Conservation (phyloP, 2,113 vertebrate species). For the Ptilorrhoa leucosticta region DNA sequence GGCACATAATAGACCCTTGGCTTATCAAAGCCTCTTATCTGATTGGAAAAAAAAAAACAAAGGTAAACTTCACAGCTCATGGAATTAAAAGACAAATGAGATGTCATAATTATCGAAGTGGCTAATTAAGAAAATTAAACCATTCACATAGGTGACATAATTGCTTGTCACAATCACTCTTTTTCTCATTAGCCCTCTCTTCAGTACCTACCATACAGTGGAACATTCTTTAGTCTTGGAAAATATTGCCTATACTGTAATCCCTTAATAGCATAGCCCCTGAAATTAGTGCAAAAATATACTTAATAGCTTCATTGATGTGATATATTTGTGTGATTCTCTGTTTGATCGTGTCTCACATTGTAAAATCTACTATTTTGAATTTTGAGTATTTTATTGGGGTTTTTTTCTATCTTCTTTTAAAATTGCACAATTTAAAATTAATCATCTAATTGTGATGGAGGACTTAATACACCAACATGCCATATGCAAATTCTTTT, state of each 20-base stretch:
- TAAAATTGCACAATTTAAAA: conserved; percentile 17
- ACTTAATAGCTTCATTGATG: conserved; percentile 30
- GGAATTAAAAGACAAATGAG: conserved; percentile 86
- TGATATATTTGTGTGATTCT: background rate
- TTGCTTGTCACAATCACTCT: conserved; percentile 87
- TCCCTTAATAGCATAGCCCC: conserved; percentile 33
- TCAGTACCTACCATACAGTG: conserved; percentile 60
- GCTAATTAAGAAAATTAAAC: conserved; percentile 88
- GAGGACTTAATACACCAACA: background rate
- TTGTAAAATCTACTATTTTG: conserved; percentile 9
- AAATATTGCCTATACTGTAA: conserved; percentile 43
- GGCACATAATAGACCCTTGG: conserved; percentile 77
- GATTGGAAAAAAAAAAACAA: conserved; percentile 73
- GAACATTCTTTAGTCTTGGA: conserved; percentile 59
- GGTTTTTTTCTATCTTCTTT: background rate
- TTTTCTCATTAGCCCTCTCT: conserved; percentile 82
- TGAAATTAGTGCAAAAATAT: conserved; percentile 18
- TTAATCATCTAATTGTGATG: conserved; percentile 46
- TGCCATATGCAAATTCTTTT: background rate
- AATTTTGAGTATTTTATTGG: background rate
- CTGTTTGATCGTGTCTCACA: background rate
- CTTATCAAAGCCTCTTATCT: conserved; percentile 82
- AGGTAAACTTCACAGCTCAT: conserved; percentile 79
- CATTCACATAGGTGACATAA: conserved; percentile 86
- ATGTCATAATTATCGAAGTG: conserved; percentile 89